Evolutionary conservation across 2,888 invertebrate species (phyloP).

Genomic region (Cotesia congregata): DNA sequence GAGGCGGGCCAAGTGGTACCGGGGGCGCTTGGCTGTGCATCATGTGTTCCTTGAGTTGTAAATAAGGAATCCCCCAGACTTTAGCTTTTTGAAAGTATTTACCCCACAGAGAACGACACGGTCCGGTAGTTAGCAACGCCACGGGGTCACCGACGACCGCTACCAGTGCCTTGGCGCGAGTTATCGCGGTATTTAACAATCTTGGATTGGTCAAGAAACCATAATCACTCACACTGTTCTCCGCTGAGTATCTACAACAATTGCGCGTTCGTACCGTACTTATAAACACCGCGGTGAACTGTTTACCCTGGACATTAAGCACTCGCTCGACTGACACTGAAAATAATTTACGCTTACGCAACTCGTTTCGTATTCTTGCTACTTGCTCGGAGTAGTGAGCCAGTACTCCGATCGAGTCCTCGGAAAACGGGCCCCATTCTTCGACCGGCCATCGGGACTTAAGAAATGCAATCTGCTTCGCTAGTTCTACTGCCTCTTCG

Average conservation of each 20-base stretch:
- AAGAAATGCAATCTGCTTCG: slow-evolving; percentile 81
- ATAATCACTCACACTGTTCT: slow-evolving; percentile 77
- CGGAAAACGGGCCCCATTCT: slow-evolving; percentile 80
- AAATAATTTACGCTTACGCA: slow-evolving; percentile 80
- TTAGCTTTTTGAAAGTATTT: slow-evolving; percentile 56
- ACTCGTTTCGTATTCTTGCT: slow-evolving; percentile 81
- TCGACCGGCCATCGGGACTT: slow-evolving; percentile 81
- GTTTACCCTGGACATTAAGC: slow-evolving; percentile 89
- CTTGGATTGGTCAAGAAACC: slow-evolving; percentile 88
- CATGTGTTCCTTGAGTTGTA: slow-evolving; percentile 46
- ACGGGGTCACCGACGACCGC: slow-evolving; percentile 89
- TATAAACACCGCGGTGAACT: slow-evolving; percentile 85
- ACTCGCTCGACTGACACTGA: slow-evolving; percentile 87
- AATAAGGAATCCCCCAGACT: slow-evolving; percentile 44
- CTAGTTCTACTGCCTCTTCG: slow-evolving; percentile 85
- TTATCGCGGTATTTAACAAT: slow-evolving; percentile 86
- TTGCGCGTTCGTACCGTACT: slow-evolving; percentile 84
- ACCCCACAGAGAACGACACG: slow-evolving; percentile 80
- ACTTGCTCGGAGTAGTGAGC: slow-evolving; percentile 88
- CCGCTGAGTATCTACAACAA: slow-evolving; percentile 75
- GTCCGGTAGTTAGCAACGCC: slow-evolving; percentile 83
- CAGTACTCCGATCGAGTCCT: slow-evolving; percentile 86
- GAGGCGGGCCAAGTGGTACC: slow-evolving; percentile 59
- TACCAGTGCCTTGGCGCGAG: slow-evolving; percentile 84
- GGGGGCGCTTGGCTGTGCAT: slow-evolving; percentile 43